Conservation (phyloP, 2,888 invertebrate genomes). For the Drosophila planitibia region DNA sequence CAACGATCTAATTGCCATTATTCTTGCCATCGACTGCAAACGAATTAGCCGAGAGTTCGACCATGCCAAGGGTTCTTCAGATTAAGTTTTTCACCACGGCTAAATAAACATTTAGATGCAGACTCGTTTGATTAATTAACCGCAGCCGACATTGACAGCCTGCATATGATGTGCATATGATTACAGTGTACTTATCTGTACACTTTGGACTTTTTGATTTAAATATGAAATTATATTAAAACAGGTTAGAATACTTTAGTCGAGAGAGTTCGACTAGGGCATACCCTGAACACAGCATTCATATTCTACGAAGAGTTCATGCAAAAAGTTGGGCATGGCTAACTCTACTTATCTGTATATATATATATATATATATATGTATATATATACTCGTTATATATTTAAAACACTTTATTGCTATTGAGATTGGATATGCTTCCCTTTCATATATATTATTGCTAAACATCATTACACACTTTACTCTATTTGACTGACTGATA, state of each 20-base stretch:
- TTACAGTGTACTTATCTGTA: not conserved
- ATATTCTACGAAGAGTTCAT: not conserved
- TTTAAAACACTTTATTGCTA: not conserved
- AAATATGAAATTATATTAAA: not conserved
- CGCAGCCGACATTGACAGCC: conserved; percentile 61
- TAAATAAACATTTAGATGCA: conserved; percentile 65
- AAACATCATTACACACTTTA: not conserved
- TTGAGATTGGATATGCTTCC: not conserved
- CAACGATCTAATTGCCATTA: conserved; percentile 74
- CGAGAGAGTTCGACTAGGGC: not conserved
- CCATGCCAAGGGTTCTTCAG: conserved; percentile 52
- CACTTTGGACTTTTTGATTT: not conserved
- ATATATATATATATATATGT: not conserved
- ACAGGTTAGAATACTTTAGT: not conserved
- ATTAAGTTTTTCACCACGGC: conserved; percentile 64
- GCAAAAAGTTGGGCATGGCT: not conserved
- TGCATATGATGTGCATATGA: conserved; percentile 15
- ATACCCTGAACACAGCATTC: not conserved
- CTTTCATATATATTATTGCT: not conserved
- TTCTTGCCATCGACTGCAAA: conserved; percentile 34
- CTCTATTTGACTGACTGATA: not conserved
- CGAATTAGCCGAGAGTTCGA: conserved; percentile 27
- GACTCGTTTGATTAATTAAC: conserved; percentile 63
- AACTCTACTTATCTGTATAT: not conserved
- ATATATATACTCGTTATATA: not conserved